Percentiles rank a stretch among this genome's conserved stretches.
These are phyloP conservation scores for Nasalis larvatus DNA, from an alignment of 2,113 vertebrate species.

Conservation along the genomic window DNA sequence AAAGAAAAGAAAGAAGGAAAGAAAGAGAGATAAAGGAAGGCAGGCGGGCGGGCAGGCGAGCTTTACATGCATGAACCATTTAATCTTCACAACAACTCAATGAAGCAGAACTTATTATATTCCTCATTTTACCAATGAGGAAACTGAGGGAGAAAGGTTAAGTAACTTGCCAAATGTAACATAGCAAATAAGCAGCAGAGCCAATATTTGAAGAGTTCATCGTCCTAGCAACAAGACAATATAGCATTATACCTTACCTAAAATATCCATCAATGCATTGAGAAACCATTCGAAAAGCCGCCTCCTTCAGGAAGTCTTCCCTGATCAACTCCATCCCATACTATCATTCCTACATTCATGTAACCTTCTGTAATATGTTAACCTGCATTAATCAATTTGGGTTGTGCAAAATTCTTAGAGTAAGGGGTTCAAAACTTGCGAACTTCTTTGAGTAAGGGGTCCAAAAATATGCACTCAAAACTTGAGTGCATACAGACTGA, in stretches of 20 bases:
- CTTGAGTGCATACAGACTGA: background rate
- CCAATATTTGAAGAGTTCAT: conserved; percentile 6
- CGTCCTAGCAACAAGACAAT: too few relatives aligned
- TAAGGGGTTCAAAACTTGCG: background rate
- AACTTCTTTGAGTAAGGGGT: background rate
- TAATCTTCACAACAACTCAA: background rate
- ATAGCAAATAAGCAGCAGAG: background rate
- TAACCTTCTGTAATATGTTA: background rate
- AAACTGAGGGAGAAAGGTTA: background rate
- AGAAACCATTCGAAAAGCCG: background rate
- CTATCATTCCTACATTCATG: background rate
- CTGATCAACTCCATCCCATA: background rate
- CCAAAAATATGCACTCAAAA: background rate
- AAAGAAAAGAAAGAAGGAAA: too few relatives aligned
- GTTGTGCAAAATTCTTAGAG: background rate
- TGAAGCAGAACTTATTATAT: background rate
- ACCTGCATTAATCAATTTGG: background rate
- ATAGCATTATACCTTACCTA: background rate
- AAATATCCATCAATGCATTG: accelerated
- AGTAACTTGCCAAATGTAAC: background rate
- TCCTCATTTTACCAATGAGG: background rate
- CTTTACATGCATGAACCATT: background rate
- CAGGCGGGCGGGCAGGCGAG: accelerated
- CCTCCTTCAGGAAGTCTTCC: background rate
- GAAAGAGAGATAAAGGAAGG: too few relatives aligned